These are phyloP conservation scores for Nycticebus coucang DNA, from an alignment of 2,113 vertebrate genomes.

Conservation along the genomic window DNA sequence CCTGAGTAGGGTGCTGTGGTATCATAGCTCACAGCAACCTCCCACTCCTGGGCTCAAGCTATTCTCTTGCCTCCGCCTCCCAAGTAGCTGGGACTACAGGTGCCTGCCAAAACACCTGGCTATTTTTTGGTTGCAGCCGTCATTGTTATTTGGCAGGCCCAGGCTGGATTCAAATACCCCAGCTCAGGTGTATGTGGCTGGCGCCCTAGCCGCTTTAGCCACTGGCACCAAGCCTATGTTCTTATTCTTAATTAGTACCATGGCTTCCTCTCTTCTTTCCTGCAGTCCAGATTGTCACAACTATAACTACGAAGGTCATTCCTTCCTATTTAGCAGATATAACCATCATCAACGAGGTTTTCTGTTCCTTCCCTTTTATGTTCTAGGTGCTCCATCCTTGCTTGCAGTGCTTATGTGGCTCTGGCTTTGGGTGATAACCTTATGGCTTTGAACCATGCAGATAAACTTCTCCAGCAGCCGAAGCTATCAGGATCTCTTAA, in stretches of 20 bases:
- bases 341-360: not conserved
- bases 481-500: constrained; percentile 98
- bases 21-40: too few relatives aligned
- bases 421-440: constrained; percentile 97
- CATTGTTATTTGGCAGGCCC: too few relatives aligned
- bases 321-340: not conserved
- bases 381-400: constrained; percentile 95
- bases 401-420: constrained; percentile 96
- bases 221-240: too few relatives aligned
- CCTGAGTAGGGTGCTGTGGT: too few relatives aligned
- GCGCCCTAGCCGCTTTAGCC: too few relatives aligned
- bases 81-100: too few relatives aligned
- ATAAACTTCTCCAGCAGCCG: constrained; percentile 96
- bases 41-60: too few relatives aligned
- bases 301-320: not conserved
- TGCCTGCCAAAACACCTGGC: too few relatives aligned
- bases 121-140: too few relatives aligned
- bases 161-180: too few relatives aligned
- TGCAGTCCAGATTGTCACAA: not conserved
- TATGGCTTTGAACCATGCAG: constrained; percentile 96
- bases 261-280: not conserved
- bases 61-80: too few relatives aligned
- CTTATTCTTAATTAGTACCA: not conserved
- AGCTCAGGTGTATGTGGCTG: too few relatives aligned
- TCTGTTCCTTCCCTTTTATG: not conserved